Evolutionary conservation across 2,797 vertebrate species (phyloP).

Genomic region (Ctenochaetus hawaiiensis): DNA sequence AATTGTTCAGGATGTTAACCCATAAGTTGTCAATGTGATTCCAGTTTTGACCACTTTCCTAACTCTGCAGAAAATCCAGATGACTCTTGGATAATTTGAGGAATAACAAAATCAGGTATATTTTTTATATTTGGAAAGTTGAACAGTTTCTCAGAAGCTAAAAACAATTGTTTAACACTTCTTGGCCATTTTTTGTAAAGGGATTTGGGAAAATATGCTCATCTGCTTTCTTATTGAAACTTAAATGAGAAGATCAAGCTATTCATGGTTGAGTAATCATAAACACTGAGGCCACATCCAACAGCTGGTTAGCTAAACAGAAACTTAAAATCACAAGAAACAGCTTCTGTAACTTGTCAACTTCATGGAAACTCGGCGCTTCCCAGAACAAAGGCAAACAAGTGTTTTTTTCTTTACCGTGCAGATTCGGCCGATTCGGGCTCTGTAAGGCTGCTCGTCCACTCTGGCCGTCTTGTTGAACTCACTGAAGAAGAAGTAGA

Average conservation of each 20-base stretch:
- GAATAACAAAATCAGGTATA: background rate
- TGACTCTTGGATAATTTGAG: too few relatives aligned
- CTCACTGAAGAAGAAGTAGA: slow-evolving; percentile 90
- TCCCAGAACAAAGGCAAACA: too few relatives aligned
- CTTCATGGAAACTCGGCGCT: too few relatives aligned
- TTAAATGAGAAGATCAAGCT: too few relatives aligned
- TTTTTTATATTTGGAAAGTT: too few relatives aligned
- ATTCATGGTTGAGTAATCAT: background rate
- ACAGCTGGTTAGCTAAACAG: background rate
- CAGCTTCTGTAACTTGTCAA: background rate
- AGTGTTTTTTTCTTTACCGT: slow-evolving; percentile 72
- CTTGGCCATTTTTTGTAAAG: too few relatives aligned
- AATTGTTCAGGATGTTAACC: background rate
- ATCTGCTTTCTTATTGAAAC: too few relatives aligned
- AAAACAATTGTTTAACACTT: too few relatives aligned
- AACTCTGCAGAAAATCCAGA: background rate
- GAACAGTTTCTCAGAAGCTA: too few relatives aligned
- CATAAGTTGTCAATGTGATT: background rate
- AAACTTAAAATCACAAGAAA: background rate
- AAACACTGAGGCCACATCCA: background rate
- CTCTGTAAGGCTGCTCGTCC: slow-evolving; percentile 87
- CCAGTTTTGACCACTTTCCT: background rate
- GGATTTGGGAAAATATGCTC: too few relatives aligned
- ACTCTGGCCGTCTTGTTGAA: slow-evolving; percentile 83
- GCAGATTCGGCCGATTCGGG: slow-evolving; percentile 86